Evolutionary conservation across 2,113 vertebrate species (phyloP).

Genomic region (Caranx melampygus): DNA sequence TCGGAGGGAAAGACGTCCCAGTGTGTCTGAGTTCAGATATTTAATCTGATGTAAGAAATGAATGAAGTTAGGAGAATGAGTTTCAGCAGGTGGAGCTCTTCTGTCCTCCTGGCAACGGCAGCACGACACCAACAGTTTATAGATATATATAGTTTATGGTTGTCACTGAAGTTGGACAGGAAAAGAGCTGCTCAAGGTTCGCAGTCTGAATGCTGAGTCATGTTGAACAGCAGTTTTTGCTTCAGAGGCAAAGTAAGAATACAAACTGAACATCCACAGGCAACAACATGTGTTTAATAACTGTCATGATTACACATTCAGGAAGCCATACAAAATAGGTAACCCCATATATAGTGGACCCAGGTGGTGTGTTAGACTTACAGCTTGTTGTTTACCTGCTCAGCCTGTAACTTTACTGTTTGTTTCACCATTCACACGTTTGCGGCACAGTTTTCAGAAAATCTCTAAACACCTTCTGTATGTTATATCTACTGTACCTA

Average conservation of each 20-base stretch:
- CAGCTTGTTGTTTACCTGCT: too few relatives aligned
- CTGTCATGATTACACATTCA: too few relatives aligned
- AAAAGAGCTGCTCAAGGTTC: conserved; percentile 17
- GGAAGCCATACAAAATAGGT: too few relatives aligned
- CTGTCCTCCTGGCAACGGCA: conserved; percentile 7
- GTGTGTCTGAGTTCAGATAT: conserved; percentile 2
- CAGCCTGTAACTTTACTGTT: too few relatives aligned
- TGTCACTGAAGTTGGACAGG: neutral
- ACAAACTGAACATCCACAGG: neutral
- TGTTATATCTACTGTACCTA: too few relatives aligned
- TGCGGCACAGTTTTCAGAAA: too few relatives aligned
- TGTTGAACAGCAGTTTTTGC: neutral
- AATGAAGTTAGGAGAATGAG: conserved; percentile 5
- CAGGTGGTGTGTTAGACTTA: too few relatives aligned
- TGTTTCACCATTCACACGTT: too few relatives aligned
- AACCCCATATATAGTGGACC: too few relatives aligned
- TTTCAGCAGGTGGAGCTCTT: conserved; percentile 60
- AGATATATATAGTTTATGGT: conserved; percentile 5
- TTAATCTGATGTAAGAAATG: conserved; percentile 4
- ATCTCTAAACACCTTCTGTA: too few relatives aligned
- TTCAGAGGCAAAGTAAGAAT: neutral
- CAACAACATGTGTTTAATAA: too few relatives aligned
- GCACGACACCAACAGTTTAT: neutral
- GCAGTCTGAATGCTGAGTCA: conserved; percentile 3
- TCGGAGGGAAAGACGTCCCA: conserved; percentile 22